Conservation (phyloP, 2,888 invertebrate species). For the Lymantria dispar region DNA sequence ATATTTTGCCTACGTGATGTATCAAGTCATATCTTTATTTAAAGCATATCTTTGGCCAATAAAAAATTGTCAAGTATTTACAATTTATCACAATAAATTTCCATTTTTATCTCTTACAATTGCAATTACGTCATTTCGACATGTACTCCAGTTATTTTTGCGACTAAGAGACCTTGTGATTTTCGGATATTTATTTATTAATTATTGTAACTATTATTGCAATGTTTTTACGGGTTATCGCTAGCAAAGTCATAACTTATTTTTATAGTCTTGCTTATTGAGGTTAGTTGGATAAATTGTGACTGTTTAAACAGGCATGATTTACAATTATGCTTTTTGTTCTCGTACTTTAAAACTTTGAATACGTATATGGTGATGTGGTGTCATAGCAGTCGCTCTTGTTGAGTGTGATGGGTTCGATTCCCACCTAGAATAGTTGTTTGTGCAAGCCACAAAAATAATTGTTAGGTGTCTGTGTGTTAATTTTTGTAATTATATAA, state of each 20-base stretch:
- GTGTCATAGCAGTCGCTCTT: no score
- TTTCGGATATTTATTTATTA: conserved; percentile 5
- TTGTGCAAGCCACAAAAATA: no score
- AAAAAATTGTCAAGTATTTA: not conserved
- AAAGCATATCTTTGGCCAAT: not conserved
- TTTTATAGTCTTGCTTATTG: not conserved
- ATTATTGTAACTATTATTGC: conserved; percentile 13
- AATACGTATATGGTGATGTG: no score
- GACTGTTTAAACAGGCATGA: no score
- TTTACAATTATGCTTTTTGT: no score
- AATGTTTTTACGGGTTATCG: conserved; percentile 8
- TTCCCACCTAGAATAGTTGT: no score
- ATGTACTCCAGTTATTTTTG: not conserved
- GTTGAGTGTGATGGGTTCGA: no score
- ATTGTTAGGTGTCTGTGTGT: no score
- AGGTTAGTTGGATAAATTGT: no score
- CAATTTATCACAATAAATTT: not conserved
- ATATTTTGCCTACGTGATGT: not conserved
- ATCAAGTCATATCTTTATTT: not conserved
- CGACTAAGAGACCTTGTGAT: conserved; percentile 3
- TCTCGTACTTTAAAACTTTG: no score
- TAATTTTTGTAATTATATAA: no score
- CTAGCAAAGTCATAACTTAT: conserved; percentile 8
- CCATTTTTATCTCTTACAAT: not conserved
- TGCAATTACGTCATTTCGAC: conserved; percentile 2